Conservation (phyloP, 2,113 vertebrate genomes). For the Microcebus jonahi region DNA sequence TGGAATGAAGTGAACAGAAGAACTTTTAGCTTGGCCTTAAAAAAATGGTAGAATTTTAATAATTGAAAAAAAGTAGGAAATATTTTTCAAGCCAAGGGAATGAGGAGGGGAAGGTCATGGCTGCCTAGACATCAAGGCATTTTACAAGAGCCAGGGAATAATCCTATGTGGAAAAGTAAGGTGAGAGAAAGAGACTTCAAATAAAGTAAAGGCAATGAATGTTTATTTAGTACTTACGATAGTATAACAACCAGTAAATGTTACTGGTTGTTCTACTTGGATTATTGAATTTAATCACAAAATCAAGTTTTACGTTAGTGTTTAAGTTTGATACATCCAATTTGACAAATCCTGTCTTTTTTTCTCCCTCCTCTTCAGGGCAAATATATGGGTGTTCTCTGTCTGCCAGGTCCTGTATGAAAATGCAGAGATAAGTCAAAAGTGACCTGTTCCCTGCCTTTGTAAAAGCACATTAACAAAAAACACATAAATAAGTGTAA, state of each 20-base stretch:
- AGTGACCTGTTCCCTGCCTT: not conserved
- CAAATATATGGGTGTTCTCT: not conserved
- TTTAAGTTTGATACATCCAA: not conserved
- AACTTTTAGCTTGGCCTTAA: not conserved
- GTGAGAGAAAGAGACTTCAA: not conserved
- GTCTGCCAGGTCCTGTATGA: not conserved
- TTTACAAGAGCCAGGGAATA: not conserved
- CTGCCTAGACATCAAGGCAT: not conserved
- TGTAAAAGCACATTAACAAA: not conserved
- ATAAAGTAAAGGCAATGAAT: not conserved
- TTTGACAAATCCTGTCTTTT: not conserved
- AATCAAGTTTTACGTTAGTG: not conserved
- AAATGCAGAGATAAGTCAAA: not conserved
- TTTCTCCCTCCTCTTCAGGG: not conserved
- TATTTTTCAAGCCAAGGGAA: constrained; percentile 4
- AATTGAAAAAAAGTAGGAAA: not conserved
- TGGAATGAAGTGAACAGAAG: not conserved
- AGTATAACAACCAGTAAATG: not conserved
- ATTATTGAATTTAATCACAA: not conserved
- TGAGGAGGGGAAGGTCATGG: not conserved
- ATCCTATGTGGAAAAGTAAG: not conserved
- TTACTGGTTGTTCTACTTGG: constrained; percentile 2
- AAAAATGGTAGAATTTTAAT: constrained; percentile 40
- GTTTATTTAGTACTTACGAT: not conserved
- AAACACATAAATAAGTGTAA: not conserved